Evolutionary conservation across 2,797 vertebrate genomes (phyloP), one percentile per base, ranked within the genome.

Genomic region (Enteromius treurensis): DNA sequence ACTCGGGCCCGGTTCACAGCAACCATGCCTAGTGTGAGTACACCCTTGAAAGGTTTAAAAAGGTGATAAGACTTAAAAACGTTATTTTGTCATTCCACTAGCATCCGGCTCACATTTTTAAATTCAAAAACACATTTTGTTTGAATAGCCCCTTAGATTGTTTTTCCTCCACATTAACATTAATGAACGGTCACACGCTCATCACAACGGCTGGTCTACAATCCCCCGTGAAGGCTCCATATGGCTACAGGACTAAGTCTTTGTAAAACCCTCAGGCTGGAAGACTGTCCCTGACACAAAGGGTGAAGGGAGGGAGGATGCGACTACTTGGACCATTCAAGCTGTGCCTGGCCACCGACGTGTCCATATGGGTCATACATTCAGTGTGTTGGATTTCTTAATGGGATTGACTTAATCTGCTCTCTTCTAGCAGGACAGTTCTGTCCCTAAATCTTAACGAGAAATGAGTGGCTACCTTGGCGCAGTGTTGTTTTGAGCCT

Each of bases 401-500:
- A 87, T 87, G 80, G 51, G 87, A 89, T 88, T 87, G 45, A 60
- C 65, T 70, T 89, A 88, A 85, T 87, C 86, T 86, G 79, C 68
- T 82, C 68, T 67, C 32, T n/a, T 80, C 40, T 64, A 64, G 49
- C 37, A 74, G 62, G 73, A 26, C 19, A 42, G 53, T 67, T 78
- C 58, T 83, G 17, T 45, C 23, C 14, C 76, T 49, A 45, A 67
- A 60, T 49, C 74, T 76, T 80, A 32, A 75, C 40, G 42, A 77
- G 67, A 58, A 19, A 64, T 1, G 9, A 67, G 62, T 67, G 49
- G 49, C 47, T 34, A 37, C 34, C 77, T 79, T 80, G 60, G 75
- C 6, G 10, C 47, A 75, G 49, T 77, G 73, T 64, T 67, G n/a
- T 87, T 65, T 49, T 14, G 69, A 47, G 51, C 42, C 29, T 26